Evolutionary conservation across 2,888 invertebrate genomes (phyloP).

Genomic region (Tetragonula carbonaria): DNA sequence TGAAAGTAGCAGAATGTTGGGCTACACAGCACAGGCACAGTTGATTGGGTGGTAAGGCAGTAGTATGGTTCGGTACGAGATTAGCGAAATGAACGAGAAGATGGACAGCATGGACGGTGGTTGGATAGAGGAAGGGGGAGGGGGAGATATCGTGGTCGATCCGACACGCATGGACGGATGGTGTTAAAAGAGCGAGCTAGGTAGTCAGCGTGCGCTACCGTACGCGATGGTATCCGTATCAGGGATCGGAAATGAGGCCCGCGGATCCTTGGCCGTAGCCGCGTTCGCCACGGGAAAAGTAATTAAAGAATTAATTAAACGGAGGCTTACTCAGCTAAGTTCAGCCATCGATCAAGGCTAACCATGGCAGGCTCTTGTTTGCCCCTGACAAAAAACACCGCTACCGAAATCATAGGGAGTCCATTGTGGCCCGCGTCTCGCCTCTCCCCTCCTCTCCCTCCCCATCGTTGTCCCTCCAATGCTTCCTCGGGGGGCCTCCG

Average conservation of each 20-base stretch:
- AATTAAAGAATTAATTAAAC: slow-evolving; percentile 83
- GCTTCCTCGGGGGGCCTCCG: slow-evolving; percentile 16
- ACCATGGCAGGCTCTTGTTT: slow-evolving; percentile 75
- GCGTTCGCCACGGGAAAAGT: slow-evolving; percentile 71
- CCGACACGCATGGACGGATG: slow-evolving; percentile 2
- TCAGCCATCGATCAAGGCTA: slow-evolving; percentile 79
- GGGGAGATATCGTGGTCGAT: not conserved
- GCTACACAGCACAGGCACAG: not conserved
- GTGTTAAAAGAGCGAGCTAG: slow-evolving; percentile 19
- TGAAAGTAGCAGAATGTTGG: too few species aligned
- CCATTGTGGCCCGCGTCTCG: slow-evolving; percentile 68
- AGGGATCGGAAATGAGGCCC: slow-evolving; percentile 66
- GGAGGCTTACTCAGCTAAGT: slow-evolving; percentile 83
- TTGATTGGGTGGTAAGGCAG: not conserved
- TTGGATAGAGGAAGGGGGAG: not conserved
- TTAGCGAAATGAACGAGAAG: not conserved
- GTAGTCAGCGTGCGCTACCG: slow-evolving; percentile 67
- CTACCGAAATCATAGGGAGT: slow-evolving; percentile 79
- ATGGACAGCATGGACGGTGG: not conserved
- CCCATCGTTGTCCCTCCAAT: not conserved
- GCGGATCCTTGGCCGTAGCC: slow-evolving; percentile 11
- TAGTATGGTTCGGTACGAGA: not conserved
- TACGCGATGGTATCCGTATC: slow-evolving; percentile 70
- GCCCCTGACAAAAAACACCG: slow-evolving; percentile 78
- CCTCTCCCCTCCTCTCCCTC: not conserved